Evolutionary conservation across 2,113 vertebrate species (phyloP).

Genomic region (Acrocephalus kingi): DNA sequence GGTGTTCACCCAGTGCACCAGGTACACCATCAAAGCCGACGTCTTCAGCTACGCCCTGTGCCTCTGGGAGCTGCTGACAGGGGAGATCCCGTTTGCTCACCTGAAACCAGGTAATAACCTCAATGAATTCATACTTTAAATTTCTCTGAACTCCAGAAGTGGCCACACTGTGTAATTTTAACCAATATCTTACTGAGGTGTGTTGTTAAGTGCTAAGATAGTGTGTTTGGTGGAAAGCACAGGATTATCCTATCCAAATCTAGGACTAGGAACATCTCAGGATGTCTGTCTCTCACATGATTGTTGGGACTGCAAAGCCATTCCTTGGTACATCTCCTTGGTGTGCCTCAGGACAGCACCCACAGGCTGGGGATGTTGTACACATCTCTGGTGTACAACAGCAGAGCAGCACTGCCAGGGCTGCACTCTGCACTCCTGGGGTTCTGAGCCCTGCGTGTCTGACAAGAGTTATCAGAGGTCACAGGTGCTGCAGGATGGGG

Average conservation of each 20-base stretch:
- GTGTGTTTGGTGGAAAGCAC: not conserved
- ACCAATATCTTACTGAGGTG: not conserved
- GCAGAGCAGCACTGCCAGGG: not conserved
- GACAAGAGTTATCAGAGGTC: not conserved
- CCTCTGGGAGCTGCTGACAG: slow-evolving; percentile 92
- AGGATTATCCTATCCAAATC: not conserved
- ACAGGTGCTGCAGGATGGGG: rapidly evolving
- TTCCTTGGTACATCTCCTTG: not conserved
- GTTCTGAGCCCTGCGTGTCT: not conserved
- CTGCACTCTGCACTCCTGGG: not conserved
- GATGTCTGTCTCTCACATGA: not conserved
- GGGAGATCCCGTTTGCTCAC: slow-evolving; percentile 93
- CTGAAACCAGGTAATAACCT: slow-evolving; percentile 88
- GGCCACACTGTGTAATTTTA: not conserved
- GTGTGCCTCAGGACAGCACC: not conserved
- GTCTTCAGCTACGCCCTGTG: slow-evolving; percentile 96
- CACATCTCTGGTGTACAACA: not conserved
- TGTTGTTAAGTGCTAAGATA: not conserved
- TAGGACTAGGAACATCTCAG: not conserved
- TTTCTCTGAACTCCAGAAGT: not conserved
- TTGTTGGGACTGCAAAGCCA: not conserved
- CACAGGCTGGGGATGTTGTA: not conserved
- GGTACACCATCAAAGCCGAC: slow-evolving; percentile 92
- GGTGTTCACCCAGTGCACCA: slow-evolving; percentile 92
- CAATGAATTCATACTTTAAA: not conserved